Conservation (phyloP, 2,113 vertebrate genomes). For the Thomomys bottae region DNA sequence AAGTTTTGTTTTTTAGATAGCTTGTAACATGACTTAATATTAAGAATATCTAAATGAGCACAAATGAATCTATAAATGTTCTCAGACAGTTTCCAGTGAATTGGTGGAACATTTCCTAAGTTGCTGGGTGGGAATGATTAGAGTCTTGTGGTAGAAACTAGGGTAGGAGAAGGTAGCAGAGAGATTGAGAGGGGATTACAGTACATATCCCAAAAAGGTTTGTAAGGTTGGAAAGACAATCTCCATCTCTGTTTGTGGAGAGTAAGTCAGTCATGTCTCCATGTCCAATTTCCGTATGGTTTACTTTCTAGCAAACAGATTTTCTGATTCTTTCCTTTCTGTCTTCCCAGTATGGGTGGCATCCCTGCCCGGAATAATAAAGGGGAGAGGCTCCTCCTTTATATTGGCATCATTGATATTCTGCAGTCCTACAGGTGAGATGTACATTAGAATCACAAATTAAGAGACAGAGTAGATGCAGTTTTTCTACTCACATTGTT, state of each 20-base stretch:
- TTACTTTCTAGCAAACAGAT: not conserved
- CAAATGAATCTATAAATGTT: not conserved
- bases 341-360: conserved; percentile 92
- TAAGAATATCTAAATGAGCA: not conserved
- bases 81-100: not conserved
- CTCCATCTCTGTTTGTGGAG: not conserved
- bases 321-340: conserved; percentile 15
- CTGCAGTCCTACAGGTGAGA: conserved; percentile 95
- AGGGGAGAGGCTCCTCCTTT: conserved; percentile 94
- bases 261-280: not conserved
- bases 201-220: not conserved
- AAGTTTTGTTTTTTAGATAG: not conserved
- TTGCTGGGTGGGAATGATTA: not conserved
- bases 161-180: not conserved
- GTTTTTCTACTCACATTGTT: not conserved
- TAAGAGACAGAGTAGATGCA: not conserved
- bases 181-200: not conserved
- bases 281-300: not conserved
- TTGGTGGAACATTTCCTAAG: not conserved
- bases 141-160: not conserved
- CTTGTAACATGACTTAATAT: not conserved
- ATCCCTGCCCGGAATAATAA: conserved; percentile 93
- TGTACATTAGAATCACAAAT: not conserved
- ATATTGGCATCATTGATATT: conserved; percentile 96
- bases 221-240: not conserved